Base-by-base conservation (phyloP, 1,140 invertebrate species). In the Carcinoscorpius rotundicauda region DNA sequence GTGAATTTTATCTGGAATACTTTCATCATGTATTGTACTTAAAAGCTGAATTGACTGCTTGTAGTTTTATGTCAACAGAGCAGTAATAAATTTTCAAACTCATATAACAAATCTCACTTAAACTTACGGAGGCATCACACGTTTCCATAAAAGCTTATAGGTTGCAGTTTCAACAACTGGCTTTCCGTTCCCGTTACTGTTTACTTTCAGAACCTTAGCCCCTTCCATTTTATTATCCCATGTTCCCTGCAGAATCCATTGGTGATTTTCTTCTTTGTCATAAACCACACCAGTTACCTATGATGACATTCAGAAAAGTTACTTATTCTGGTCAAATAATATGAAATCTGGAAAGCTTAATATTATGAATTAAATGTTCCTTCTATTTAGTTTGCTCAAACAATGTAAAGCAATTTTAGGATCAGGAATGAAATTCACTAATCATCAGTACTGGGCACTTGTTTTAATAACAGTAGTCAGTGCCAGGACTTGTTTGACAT, bases 171-270 rank as follows among this genome's bases (percentile, higher is more conserved):
- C 91, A 75, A 96, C 89, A 1, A 92, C 84, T 48, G 90, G 87
- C 81, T 91, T 93, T 50, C 76, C 58, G 29, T 74, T 78, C n/a
- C n/a, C 6, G 4, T 58, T 61, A 59, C 84, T 85, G 71, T 85
- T 86, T 4, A 88, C 84, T 9, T 57, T 29, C 5, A 88, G 84
- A 6, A 98, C 93, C 29, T 89, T 86, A 49, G 93, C 91, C 63
- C 92, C 89, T 80, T 98, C 94, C 66, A 98, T 91, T 76, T 89
- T 88, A 53, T 83, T 81, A 79, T 98, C 95, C 96, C 96, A 99
- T 55, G 89, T 90, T 10, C 95, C 95, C 72, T 89, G 88, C 51
- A 97, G 80, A 64, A 96, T 86, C 82, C 84, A 91, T 68, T 84
- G 84, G 49, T 83, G 80, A 61, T 76, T 76, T 29, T 83, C 84